Evolutionary conservation across 2,797 vertebrate genomes (phyloP).

Genomic region (Glossophaga mutica): DNA sequence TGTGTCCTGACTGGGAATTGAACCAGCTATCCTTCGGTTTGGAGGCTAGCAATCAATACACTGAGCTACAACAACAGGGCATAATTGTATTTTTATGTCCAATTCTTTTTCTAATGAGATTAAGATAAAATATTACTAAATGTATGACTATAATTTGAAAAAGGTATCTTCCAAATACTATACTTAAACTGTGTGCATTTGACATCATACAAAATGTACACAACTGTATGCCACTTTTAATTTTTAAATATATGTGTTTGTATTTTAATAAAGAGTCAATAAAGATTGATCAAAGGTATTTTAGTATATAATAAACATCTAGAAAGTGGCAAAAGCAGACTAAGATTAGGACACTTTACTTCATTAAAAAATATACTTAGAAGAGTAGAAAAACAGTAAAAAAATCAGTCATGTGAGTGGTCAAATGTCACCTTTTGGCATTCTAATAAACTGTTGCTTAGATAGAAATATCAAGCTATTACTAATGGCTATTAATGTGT

Average conservation of each 20-base stretch:
- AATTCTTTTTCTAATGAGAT: not conserved
- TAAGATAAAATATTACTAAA: not conserved
- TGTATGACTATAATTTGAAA: constrained; percentile 7
- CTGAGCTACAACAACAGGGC: no score
- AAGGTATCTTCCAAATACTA: not conserved
- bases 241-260: not conserved
- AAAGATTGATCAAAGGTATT: not conserved
- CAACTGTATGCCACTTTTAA: not conserved
- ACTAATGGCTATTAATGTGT: constrained; percentile 92
- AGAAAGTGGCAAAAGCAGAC: not conserved
- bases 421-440: constrained; percentile 88
- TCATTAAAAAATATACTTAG: constrained; percentile 68
- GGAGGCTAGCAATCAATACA: no score
- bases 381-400: constrained; percentile 77
- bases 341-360: not conserved
- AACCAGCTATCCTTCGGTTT: no score
- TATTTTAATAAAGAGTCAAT: constrained; percentile 2
- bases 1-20: no score
- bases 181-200: not conserved
- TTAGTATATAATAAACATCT: not conserved
- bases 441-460: constrained; percentile 88
- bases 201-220: not conserved
- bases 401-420: constrained; percentile 86
- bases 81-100: not conserved
- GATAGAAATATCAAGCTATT: constrained; percentile 90